Conservation (phyloP, 2,888 invertebrate species). For the Lumbricus terrestris region DNA sequence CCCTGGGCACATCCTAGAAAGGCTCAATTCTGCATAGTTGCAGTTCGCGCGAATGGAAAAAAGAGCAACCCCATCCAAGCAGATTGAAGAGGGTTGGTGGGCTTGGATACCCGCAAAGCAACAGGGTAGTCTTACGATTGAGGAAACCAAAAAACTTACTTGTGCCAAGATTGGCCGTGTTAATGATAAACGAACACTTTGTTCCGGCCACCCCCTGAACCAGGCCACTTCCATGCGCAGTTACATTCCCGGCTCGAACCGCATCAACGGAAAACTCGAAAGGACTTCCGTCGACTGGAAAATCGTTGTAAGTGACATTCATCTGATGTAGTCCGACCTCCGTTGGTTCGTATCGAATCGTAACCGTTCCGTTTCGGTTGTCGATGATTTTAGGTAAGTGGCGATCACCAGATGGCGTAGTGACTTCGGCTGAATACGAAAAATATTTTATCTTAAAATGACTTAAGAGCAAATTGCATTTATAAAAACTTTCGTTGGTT, state of each 20-base stretch:
- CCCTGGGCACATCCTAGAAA: background rate
- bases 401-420: constrained; percentile 19
- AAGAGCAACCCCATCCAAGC: too few species aligned
- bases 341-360: constrained; percentile 21
- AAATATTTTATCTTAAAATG: background rate
- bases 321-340: constrained; percentile 20
- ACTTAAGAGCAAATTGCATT: too few species aligned
- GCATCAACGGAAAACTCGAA: constrained; percentile 15
- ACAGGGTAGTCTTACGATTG: too few species aligned
- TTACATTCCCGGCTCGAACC: background rate
- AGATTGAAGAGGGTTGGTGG: too few species aligned
- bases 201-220: background rate
- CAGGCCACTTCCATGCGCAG: background rate
- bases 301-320: constrained; percentile 17
- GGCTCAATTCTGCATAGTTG: too few species aligned
- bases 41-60: too few species aligned
- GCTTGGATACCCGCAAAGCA: too few species aligned
- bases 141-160: background rate
- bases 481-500: too few species aligned
- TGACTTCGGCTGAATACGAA: constrained; percentile 21
- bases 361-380: constrained; percentile 17
- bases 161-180: background rate
- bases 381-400: constrained; percentile 20
- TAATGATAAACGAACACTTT: background rate
- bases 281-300: constrained; percentile 20